Percentiles rank a stretch among this genome's conserved stretches.
Conservation (phyloP, 2,888 invertebrate genomes). For the Hanleya hanleyi region DNA sequence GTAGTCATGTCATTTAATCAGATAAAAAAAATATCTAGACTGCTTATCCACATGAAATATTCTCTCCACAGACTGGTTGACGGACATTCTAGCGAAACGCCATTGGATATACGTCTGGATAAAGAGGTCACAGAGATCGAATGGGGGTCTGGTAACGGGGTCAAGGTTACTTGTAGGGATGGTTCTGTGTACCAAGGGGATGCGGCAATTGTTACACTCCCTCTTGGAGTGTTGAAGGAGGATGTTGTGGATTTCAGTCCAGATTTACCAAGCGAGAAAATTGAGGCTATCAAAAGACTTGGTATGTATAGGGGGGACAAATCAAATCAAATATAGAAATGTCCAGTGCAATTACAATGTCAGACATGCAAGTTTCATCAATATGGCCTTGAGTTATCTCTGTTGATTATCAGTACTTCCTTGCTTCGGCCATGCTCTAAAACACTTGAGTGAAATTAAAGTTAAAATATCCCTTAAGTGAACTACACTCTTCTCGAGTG, state of each 20-base stretch:
- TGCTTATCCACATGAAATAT: too few relatives aligned
- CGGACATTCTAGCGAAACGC: background rate
- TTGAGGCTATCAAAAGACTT: background rate
- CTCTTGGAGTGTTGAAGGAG: conserved; percentile 45
- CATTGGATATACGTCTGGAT: background rate
- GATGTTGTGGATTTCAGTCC: background rate
- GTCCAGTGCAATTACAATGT: too few relatives aligned
- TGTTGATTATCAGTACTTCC: too few relatives aligned
- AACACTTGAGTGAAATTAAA: too few relatives aligned
- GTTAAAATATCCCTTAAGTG: too few relatives aligned
- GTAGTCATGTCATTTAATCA: too few relatives aligned
- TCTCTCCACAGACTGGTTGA: background rate
- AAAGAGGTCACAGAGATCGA: background rate
- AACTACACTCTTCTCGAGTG: too few relatives aligned
- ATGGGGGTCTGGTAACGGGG: background rate
- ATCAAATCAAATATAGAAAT: too few relatives aligned
- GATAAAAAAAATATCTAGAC: too few relatives aligned
- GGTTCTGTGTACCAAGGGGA: conserved; percentile 51
- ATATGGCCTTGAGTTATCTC: too few relatives aligned
- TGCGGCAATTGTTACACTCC: conserved; percentile 58
- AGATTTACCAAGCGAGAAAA: background rate
- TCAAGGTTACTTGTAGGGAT: conserved; percentile 24
- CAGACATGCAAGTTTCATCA: too few relatives aligned
- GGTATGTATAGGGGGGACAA: background rate
- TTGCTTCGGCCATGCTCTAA: too few relatives aligned